A percentile compares a stretch with the other conserved stretches of the same genome.
Conservation (phyloP, 2,797 vertebrate species). For the Ispidina lecontei region DNA sequence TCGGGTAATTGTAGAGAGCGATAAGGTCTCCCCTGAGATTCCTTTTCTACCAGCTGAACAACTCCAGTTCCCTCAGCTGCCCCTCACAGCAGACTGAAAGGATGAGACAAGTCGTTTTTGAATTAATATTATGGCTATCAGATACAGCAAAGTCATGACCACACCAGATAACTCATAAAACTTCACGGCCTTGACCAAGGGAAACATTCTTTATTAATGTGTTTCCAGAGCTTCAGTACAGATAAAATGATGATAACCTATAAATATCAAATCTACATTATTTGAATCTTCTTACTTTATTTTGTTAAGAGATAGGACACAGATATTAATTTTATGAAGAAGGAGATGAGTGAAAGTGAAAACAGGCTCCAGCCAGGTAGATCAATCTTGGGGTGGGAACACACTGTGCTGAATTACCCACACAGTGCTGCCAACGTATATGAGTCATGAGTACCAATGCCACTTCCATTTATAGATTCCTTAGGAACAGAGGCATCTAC, state of each 20-base stretch:
- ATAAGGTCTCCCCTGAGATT: not conserved
- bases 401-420: conserved; percentile 47
- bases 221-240: not conserved
- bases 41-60: not conserved
- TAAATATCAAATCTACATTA: not conserved
- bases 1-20: not conserved
- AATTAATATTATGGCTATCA: not conserved
- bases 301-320: not conserved
- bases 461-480: conserved; percentile 57
- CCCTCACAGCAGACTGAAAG: not conserved
- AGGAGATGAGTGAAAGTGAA: not conserved
- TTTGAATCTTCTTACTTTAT: not conserved
- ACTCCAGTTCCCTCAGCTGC: not conserved
- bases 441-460: conserved; percentile 47
- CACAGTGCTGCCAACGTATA: conserved; percentile 48
- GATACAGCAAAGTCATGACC: not conserved
- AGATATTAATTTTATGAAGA: not conserved
- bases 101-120: not conserved
- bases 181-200: not conserved
- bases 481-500: conserved; percentile 32
- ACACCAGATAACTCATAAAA: not conserved
- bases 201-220: not conserved
- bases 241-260: not conserved
- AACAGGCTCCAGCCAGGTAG: conserved; percentile 33
- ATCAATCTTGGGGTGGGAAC: conserved; percentile 23